These are phyloP conservation scores for Protonemura montana DNA, from an alignment of 2,888 invertebrate species.

Conservation along the genomic window DNA sequence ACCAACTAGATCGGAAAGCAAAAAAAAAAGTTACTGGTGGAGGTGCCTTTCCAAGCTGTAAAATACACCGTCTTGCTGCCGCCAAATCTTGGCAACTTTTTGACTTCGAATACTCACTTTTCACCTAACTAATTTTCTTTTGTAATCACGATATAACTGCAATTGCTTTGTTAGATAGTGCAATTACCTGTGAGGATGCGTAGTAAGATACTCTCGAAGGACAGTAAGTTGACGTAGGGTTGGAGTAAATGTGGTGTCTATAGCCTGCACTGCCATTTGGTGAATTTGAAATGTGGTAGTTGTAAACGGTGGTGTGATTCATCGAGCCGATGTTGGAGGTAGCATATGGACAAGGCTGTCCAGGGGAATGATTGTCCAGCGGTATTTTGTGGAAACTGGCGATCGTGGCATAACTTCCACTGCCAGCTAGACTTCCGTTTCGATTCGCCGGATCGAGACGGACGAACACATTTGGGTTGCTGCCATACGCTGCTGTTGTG, in stretches of 20 bases:
- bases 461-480: constrained; percentile 78
- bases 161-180: neutral
- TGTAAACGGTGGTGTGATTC: constrained; percentile 41
- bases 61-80: too few species aligned
- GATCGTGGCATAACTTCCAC: constrained; percentile 84
- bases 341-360: constrained; percentile 76
- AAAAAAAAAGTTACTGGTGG: too few species aligned
- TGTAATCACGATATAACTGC: too few species aligned
- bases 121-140: neutral
- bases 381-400: constrained; percentile 82
- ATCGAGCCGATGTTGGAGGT: constrained; percentile 60
- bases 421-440: constrained; percentile 73
- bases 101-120: neutral
- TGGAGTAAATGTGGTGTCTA: constrained; percentile 62
- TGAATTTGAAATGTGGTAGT: constrained; percentile 61
- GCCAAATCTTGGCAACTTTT: too few species aligned
- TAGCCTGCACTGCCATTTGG: constrained; percentile 47
- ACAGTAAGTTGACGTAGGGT: constrained; percentile 66
- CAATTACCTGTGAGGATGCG: constrained; percentile 76
- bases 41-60: too few species aligned
- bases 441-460: constrained; percentile 75
- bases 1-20: too few species aligned
- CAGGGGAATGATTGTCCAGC: constrained; percentile 54
- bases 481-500: constrained; percentile 78
- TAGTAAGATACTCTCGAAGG: constrained; percentile 76